These are phyloP conservation scores for Cheilosia soror DNA, from an alignment of 2,888 invertebrate genomes.

Conservation along the genomic window DNA sequence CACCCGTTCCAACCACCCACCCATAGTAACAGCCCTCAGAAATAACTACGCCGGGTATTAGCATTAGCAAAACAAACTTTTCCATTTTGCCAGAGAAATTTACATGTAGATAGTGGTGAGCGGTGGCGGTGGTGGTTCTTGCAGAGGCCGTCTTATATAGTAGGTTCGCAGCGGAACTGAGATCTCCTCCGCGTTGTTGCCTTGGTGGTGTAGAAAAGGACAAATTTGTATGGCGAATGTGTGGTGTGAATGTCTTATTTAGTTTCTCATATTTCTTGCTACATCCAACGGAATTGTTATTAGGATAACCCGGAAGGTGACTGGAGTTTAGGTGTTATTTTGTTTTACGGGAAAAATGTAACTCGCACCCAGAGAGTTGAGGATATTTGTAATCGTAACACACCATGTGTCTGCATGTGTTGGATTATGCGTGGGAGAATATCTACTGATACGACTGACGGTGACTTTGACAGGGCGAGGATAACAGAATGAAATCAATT, in stretches of 20 bases:
- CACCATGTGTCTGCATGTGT: conserved; percentile 5
- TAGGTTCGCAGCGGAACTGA: conserved; percentile 23
- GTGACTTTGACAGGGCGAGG: conserved; percentile 13
- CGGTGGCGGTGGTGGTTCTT: conserved; percentile 18
- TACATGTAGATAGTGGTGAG: conserved; percentile 67
- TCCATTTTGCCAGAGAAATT: conserved; percentile 68
- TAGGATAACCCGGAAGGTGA: conserved; percentile 13
- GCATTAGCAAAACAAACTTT: conserved; percentile 75
- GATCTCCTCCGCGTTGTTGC: conserved; percentile 38
- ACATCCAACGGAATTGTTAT: conserved; percentile 41
- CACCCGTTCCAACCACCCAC: conserved; percentile 31
- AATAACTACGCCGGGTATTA: conserved; percentile 72
- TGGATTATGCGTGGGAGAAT: conserved; percentile 15
- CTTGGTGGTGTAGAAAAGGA: conserved; percentile 49
- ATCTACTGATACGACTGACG: background rate
- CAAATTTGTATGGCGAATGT: conserved; percentile 63
- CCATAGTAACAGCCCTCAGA: conserved; percentile 60
- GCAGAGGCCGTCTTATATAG: conserved; percentile 44
- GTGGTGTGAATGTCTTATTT: conserved; percentile 70
- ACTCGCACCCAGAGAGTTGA: background rate
- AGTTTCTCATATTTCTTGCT: conserved; percentile 63
- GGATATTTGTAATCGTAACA: background rate
- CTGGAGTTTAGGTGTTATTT: background rate
- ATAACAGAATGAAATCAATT: conserved; percentile 61
- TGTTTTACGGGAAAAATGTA: conserved; percentile 15